Conservation (phyloP, 2,888 invertebrate genomes). For the Scrobipalpa atriplicella region DNA sequence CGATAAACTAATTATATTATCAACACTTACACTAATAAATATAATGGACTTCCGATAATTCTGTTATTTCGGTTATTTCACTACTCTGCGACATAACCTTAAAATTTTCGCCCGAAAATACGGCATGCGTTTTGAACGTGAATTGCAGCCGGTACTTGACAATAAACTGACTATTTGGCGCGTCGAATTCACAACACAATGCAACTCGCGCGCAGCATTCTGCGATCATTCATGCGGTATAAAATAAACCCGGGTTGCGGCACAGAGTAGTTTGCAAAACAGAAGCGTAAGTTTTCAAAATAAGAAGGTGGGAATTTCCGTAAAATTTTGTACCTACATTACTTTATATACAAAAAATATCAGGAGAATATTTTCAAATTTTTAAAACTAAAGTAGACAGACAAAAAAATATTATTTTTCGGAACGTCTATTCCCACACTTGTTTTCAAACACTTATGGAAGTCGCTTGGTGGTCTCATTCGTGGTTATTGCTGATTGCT, state of each 20-base stretch:
- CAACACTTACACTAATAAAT: neutral
- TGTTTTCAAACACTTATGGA: no score
- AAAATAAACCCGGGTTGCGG: conserved; percentile 7
- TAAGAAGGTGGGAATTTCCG: no score
- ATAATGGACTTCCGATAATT: neutral
- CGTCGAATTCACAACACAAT: neutral
- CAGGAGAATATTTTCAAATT: no score
- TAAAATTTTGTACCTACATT: no score
- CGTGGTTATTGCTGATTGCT: neutral
- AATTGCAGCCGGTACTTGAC: neutral
- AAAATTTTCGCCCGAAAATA: no score
- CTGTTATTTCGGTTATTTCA: neutral
- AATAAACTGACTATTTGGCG: conserved; percentile 1
- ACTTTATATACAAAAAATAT: no score
- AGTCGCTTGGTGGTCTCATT: no score
- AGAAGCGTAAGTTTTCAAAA: neutral
- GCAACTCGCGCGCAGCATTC: conserved; percentile 9
- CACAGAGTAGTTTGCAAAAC: neutral
- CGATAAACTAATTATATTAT: neutral
- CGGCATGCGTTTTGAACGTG: no score
- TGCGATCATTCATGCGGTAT: conserved; percentile 6
- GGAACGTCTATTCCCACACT: no score
- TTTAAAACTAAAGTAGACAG: no score
- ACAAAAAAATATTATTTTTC: no score
- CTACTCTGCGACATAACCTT: neutral